phyloP scores from a whole-genome alignment of 2,797 vertebrate species.

The Spinus pinus region DNA sequence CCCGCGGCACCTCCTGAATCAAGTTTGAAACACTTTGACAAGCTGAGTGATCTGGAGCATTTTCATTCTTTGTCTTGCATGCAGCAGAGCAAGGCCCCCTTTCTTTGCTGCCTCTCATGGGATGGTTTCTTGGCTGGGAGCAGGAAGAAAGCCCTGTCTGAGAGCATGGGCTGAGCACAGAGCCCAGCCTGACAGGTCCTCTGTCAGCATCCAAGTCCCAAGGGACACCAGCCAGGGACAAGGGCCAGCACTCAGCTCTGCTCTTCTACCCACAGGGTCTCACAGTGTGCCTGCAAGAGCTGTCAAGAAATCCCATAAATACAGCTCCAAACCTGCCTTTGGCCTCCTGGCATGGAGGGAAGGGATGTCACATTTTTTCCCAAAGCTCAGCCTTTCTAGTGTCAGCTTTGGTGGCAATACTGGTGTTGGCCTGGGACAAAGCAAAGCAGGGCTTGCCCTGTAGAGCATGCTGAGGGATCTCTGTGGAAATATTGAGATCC shows the following conservation, averaged over 20 bases:
- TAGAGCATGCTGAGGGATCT: background rate
- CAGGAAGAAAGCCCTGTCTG: background rate
- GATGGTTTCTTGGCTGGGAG: background rate
- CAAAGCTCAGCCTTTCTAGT: background rate
- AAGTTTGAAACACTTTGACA: background rate
- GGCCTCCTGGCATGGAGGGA: background rate
- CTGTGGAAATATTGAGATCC: background rate
- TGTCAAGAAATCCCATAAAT: background rate
- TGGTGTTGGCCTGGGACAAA: background rate
- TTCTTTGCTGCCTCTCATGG: background rate
- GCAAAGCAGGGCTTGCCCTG: background rate
- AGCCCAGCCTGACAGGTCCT: background rate
- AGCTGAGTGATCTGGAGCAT: background rate
- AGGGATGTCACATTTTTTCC: accelerated
- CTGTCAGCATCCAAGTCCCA: background rate
- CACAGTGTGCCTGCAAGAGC: background rate
- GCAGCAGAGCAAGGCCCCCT: background rate
- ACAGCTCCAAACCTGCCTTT: background rate
- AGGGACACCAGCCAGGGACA: background rate
- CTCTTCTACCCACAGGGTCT: background rate
- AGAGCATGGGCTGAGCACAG: background rate
- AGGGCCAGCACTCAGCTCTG: background rate
- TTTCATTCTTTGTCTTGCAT: background rate
- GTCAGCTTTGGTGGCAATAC: background rate
- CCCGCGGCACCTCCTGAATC: background rate